Percentiles rank a stretch among this genome's conserved stretches.
Evolutionary conservation across 2,888 invertebrate genomes (phyloP).

Genomic region (Dolichopus griseipennis): DNA sequence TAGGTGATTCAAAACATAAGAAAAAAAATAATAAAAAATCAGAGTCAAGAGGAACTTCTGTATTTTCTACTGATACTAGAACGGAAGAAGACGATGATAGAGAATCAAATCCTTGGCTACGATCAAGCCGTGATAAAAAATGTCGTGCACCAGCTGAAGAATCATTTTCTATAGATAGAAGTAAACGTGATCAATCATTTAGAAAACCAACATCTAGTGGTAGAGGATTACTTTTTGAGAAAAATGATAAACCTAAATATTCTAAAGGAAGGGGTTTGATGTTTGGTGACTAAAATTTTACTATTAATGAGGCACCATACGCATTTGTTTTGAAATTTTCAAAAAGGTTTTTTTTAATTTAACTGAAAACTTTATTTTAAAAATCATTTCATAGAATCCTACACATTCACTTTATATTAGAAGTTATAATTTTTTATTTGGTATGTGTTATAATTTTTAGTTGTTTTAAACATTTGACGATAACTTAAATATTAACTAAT

Average conservation of each 20-base stretch:
- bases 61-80: too few relatives aligned
- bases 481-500: too few relatives aligned
- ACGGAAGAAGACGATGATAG: background rate
- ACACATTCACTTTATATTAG: too few relatives aligned
- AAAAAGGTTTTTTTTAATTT: too few relatives aligned
- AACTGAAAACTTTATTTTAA: too few relatives aligned
- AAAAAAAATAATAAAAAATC: background rate
- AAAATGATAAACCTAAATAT: background rate
- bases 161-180: background rate
- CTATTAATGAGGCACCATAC: too few relatives aligned
- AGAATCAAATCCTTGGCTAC: background rate
- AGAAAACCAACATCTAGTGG: background rate
- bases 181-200: background rate
- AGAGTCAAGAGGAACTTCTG: too few relatives aligned
- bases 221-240: background rate
- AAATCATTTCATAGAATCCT: too few relatives aligned
- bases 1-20: background rate
- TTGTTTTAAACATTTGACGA: too few relatives aligned
- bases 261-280: background rate
- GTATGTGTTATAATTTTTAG: too few relatives aligned
- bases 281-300: background rate
- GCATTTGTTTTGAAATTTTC: too few relatives aligned
- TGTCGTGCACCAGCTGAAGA: background rate
- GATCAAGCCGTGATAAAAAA: background rate
- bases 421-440: too few relatives aligned